These are phyloP conservation scores for Pollenia amentaria DNA, from an alignment of 2,888 invertebrate species.

Conservation along the genomic window DNA sequence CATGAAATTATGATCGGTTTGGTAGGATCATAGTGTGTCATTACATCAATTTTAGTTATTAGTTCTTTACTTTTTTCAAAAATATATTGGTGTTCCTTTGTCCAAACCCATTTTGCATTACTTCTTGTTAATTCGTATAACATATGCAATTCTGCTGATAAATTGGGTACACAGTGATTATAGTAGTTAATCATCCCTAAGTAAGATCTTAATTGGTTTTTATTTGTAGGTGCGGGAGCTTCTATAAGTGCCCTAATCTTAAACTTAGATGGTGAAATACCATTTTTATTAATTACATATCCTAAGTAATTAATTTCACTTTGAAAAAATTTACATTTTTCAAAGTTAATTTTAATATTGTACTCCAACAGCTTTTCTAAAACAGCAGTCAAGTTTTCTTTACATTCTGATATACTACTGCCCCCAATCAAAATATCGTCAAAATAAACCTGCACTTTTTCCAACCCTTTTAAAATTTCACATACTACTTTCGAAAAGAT, in stretches of 20 bases:
- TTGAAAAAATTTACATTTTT: constrained; percentile 50
- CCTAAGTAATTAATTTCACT: constrained; percentile 41
- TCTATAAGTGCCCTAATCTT: constrained; percentile 26
- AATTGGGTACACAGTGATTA: constrained; percentile 61
- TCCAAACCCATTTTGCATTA: constrained; percentile 55
- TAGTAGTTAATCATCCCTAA: constrained; percentile 67
- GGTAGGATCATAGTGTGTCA: constrained; percentile 50
- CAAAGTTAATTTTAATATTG: constrained; percentile 43
- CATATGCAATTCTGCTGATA: constrained; percentile 50
- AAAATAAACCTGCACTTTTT: constrained; percentile 41
- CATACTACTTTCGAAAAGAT: constrained; percentile 46
- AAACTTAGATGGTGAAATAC: constrained; percentile 25
- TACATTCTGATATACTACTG: constrained; percentile 1
- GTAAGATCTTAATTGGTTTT: constrained; percentile 39
- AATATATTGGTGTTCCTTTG: constrained; percentile 16
- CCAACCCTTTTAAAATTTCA: constrained; percentile 43
- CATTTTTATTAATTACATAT: constrained; percentile 37
- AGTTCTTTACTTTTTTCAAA: constrained; percentile 62
- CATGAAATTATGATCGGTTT: constrained; percentile 56
- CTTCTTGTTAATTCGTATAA: constrained; percentile 56
- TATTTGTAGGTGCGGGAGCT: constrained; percentile 29
- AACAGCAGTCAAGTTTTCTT: not conserved
- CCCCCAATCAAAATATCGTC: constrained; percentile 55
- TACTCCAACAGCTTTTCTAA: constrained; percentile 37
- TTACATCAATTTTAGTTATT: constrained; percentile 29